A percentile compares a stretch with the other conserved stretches of the same genome.
Evolutionary conservation across 2,888 invertebrate species (phyloP).

Genomic region (Trilocha varians): DNA sequence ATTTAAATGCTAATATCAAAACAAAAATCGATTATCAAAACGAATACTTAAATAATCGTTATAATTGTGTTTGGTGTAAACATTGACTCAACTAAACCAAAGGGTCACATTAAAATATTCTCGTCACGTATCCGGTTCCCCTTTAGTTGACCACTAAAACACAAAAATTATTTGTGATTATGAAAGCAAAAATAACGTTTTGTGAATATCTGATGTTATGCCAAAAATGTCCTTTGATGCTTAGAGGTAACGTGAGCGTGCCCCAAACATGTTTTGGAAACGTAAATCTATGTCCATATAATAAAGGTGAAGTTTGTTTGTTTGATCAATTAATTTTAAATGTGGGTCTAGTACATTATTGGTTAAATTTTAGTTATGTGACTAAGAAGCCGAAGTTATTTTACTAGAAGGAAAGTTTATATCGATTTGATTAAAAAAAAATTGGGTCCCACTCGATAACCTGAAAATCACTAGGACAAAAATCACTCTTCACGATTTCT

Average conservation of each 20-base stretch:
- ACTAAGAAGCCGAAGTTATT: no score
- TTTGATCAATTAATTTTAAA: no score
- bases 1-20: no score
- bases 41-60: neutral
- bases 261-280: neutral
- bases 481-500: no score
- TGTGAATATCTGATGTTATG: neutral
- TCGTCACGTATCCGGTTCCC: conserved; percentile 21
- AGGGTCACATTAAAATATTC: conserved; percentile 36
- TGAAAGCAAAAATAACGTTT: conserved; percentile 1
- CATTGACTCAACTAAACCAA: conserved; percentile 2
- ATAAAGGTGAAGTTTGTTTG: no score
- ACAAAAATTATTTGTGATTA: neutral
- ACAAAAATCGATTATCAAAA: neutral
- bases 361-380: no score
- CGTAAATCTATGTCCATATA: no score
- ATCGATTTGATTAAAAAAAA: no score
- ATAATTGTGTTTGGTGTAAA: conserved; percentile 1
- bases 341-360: no score
- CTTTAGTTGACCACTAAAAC: conserved; percentile 1
- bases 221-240: conserved; percentile 7
- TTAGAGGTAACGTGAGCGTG: neutral
- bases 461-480: no score
- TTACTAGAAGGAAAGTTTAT: no score
- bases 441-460: no score